Evolutionary conservation across 2,888 invertebrate species (phyloP).

Genomic region (Petrophora chlorosata): DNA sequence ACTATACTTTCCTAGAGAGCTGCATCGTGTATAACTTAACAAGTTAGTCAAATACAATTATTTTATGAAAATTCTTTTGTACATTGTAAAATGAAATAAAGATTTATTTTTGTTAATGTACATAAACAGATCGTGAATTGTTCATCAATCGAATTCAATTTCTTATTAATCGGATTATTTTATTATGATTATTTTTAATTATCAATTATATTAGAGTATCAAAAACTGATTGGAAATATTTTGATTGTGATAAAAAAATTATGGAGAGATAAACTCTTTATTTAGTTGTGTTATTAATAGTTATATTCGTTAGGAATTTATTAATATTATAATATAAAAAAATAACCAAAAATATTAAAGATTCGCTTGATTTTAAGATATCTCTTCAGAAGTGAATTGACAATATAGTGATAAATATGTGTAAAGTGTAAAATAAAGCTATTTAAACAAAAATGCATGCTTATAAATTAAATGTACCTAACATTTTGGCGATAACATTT

Average conservation of each 20-base stretch:
- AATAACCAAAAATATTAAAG: constrained; percentile 14
- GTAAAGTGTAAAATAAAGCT: constrained; percentile 28
- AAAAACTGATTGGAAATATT: too few species aligned
- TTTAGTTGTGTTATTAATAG: neutral
- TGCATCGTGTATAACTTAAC: too few species aligned
- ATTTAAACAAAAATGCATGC: constrained; percentile 13
- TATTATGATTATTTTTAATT: too few species aligned
- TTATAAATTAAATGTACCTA: constrained; percentile 5
- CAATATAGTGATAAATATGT: constrained; percentile 43
- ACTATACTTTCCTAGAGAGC: too few species aligned
- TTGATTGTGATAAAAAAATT: constrained; percentile 2
- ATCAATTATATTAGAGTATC: too few species aligned
- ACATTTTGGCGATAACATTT: neutral
- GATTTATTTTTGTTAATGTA: neutral
- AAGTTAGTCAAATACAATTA: too few species aligned
- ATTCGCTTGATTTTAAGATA: constrained; percentile 25
- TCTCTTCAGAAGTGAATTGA: constrained; percentile 43
- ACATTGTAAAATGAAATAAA: too few species aligned
- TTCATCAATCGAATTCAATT: too few species aligned
- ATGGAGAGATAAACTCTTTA: neutral
- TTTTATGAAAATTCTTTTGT: too few species aligned
- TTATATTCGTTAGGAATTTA: too few species aligned
- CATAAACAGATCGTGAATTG: neutral
- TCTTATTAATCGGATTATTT: too few species aligned
- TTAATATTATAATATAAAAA: neutral